Base-by-base conservation (phyloP, 2,888 invertebrate genomes). In the Antheraea assamensis region DNA sequence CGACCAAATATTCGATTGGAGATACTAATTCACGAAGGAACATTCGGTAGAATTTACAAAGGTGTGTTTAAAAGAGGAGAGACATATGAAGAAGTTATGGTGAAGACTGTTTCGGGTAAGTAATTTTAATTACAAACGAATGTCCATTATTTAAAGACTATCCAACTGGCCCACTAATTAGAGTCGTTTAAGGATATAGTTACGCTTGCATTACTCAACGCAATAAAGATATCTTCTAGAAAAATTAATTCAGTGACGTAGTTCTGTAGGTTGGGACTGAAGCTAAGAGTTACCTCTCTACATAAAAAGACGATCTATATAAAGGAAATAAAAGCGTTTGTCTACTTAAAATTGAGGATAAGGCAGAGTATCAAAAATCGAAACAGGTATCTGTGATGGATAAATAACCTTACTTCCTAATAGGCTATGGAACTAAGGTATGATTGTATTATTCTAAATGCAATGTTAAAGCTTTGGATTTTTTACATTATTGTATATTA, bases 41-140 rank as follows among this genome's bases (percentile, higher is more conserved):
- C 98, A 70, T 99, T 98, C 87, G 98, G 98, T 2, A 96, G 97
- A 76, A 96, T 98, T 64, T 98, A 98, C 90, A 96, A 96, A 81
- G 98, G 98, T 64, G 95, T 96, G 21, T 95, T 96, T 83, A 96
- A 96, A 81, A 89, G 94, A 75, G 95, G 95, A 4, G 95, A 96
- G 30, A 92, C 92, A 15, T 95, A 97, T 79, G 96, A 97, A 86
- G 97, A 97, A 84, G 98, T 98, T 73, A 93, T 97, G 79, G 96
- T 98, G 74, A 98, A 98, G 94, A 98, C 98, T 78, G 97, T 98
- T 71, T 95, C 96, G 95, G 97, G 98, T 98, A 88, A 92, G 94
- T 70, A n/a, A 68, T 8, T 42, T 35, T 27, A 58, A 55, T 21
- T 58, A 13, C 35, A 24, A 27, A 21, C 35, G 8, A 10, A n/a